Evolutionary conservation across 2,888 invertebrate genomes (phyloP).

Genomic region (Lamellibrachia columna): DNA sequence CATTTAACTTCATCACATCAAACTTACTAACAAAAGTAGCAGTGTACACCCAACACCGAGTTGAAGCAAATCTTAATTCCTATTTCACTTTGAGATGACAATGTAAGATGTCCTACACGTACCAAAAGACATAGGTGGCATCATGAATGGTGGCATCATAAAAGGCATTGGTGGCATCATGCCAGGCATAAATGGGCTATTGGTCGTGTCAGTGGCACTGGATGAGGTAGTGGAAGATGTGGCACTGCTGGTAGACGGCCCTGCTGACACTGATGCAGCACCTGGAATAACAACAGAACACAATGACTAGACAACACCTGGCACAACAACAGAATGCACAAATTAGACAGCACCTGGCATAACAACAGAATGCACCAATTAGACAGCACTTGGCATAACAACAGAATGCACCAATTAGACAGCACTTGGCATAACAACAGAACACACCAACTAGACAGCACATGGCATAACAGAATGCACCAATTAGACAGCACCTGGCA

Average conservation of each 20-base stretch:
- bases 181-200: slow-evolving; percentile 2
- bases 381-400: too few species aligned
- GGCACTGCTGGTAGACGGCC: slow-evolving; percentile 32
- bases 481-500: too few species aligned
- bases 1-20: too few species aligned
- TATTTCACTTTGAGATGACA: neutral
- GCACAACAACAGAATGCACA: neutral
- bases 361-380: too few species aligned
- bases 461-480: too few species aligned
- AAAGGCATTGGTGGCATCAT: slow-evolving; percentile 18
- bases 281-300: neutral
- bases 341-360: too few species aligned
- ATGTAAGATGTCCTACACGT: neutral
- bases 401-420: too few species aligned
- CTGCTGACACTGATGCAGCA: slow-evolving; percentile 27
- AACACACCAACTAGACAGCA: too few species aligned
- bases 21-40: too few species aligned
- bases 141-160: slow-evolving; percentile 40
- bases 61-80: neutral
- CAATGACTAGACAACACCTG: neutral
- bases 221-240: neutral
- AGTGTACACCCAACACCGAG: too few species aligned
- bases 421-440: too few species aligned
- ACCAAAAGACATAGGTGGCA: slow-evolving; percentile 38
- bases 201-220: neutral